phyloP scores from a whole-genome alignment of 2,113 vertebrate genomes.

The Setophaga kirtlandii region DNA sequence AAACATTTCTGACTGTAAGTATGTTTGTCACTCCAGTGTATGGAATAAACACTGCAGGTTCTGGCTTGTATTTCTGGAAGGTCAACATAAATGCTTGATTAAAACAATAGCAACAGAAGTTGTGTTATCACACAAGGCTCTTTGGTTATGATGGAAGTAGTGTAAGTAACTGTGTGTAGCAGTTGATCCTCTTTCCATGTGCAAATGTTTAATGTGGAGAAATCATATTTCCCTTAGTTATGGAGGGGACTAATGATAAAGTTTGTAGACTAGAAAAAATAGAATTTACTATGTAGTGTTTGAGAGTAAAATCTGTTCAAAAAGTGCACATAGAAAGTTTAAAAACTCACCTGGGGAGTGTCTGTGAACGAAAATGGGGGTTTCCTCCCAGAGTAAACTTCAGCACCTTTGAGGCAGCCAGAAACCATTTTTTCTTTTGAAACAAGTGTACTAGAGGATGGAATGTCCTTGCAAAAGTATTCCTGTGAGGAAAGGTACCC shows the following conservation, averaged over 20 bases:
- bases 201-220: background rate
- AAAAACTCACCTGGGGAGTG: background rate
- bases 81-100: background rate
- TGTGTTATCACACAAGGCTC: background rate
- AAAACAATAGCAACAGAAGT: background rate
- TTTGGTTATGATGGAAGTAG: background rate
- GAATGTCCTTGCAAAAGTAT: background rate
- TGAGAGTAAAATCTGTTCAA: background rate
- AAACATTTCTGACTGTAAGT: background rate
- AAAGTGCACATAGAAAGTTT: background rate
- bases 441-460: accelerated
- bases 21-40: background rate
- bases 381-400: background rate
- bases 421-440: background rate
- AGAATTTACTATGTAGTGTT: background rate
- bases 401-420: background rate
- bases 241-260: background rate
- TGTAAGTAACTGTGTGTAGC: background rate
- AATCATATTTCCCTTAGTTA: background rate
- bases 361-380: background rate
- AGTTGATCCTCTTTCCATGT: background rate
- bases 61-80: background rate
- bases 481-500: background rate
- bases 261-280: background rate
- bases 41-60: background rate